Conservation (phyloP, 2,888 invertebrate species). For the Mythimna pallens region DNA sequence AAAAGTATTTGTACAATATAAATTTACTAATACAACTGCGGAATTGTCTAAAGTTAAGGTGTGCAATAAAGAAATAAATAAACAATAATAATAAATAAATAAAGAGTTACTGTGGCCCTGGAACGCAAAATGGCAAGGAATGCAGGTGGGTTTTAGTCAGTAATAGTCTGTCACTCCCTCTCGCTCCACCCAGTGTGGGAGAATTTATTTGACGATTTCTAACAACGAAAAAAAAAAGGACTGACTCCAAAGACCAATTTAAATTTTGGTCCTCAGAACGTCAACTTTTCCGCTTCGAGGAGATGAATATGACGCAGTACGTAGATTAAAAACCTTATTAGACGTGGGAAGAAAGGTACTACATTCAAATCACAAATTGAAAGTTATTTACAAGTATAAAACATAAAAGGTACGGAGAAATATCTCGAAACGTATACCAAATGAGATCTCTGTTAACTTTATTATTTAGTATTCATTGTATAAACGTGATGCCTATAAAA, state of each 20-base stretch:
- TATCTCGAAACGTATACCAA: slow-evolving; percentile 10
- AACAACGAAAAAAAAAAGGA: no score
- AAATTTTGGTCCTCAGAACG: neutral
- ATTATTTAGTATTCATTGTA: slow-evolving; percentile 45
- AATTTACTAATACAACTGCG: no score
- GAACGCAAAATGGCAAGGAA: no score
- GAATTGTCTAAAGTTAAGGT: no score
- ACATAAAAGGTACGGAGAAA: slow-evolving; percentile 3
- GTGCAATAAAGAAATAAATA: no score
- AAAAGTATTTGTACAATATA: no score
- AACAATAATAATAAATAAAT: no score
- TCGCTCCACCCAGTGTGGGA: no score
- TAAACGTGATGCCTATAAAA: slow-evolving; percentile 37
- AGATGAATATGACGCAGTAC: slow-evolving; percentile 3
- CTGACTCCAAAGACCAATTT: neutral
- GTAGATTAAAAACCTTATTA: slow-evolving; percentile 8
- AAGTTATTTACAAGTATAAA: slow-evolving; percentile 7
- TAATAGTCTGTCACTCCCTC: no score
- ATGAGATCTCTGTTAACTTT: slow-evolving; percentile 15
- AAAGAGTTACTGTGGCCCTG: no score
- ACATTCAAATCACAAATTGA: slow-evolving; percentile 5
- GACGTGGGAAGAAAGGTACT: neutral
- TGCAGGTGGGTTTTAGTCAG: no score
- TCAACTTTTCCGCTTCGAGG: slow-evolving; percentile 1
- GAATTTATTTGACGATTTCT: no score